Evolutionary conservation across 1,140 invertebrate species (phyloP).

Genomic region (Trichonephila clavipes): DNA sequence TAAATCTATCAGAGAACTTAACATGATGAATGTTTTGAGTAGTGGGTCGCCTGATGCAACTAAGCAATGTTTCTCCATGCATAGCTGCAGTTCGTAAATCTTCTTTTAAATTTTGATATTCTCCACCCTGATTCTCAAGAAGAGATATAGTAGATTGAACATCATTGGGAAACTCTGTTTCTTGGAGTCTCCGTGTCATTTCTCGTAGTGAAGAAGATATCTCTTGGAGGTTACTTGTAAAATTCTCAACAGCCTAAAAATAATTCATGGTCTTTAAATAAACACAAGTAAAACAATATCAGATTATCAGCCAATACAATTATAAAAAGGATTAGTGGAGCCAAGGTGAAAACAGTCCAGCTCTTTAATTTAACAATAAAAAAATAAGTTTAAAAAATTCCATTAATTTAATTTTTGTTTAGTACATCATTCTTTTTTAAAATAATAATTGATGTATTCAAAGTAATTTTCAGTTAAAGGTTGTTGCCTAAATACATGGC

Average conservation of each 20-base stretch:
- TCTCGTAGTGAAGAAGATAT: conserved; percentile 91
- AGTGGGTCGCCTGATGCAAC: conserved; percentile 84
- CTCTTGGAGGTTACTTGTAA: conserved; percentile 92
- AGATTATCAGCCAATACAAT: too few species aligned
- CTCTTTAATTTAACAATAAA: too few species aligned
- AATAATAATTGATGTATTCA: too few species aligned
- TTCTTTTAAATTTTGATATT: conserved; percentile 87
- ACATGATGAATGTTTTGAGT: conserved; percentile 79
- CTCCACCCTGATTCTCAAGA: conserved; percentile 85
- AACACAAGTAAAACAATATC: too few species aligned
- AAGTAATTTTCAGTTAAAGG: too few species aligned
- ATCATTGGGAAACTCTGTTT: conserved; percentile 91
- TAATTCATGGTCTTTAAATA: not conserved
- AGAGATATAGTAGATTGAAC: conserved; percentile 87
- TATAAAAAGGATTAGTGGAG: too few species aligned
- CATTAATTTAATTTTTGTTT: too few species aligned
- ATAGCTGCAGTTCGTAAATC: conserved; percentile 90
- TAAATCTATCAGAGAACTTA: conserved; percentile 85
- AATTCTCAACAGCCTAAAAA: conserved; percentile 95
- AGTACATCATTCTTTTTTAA: too few species aligned
- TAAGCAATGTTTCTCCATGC: conserved; percentile 91
- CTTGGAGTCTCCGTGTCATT: conserved; percentile 90
- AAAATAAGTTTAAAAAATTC: too few species aligned
- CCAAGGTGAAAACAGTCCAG: too few species aligned
- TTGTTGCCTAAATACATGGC: too few species aligned